A percentile compares a stretch with the other conserved stretches of the same genome.
Evolutionary conservation across 2,888 invertebrate species (phyloP).

Genomic region (Odiellus spinosus): DNA sequence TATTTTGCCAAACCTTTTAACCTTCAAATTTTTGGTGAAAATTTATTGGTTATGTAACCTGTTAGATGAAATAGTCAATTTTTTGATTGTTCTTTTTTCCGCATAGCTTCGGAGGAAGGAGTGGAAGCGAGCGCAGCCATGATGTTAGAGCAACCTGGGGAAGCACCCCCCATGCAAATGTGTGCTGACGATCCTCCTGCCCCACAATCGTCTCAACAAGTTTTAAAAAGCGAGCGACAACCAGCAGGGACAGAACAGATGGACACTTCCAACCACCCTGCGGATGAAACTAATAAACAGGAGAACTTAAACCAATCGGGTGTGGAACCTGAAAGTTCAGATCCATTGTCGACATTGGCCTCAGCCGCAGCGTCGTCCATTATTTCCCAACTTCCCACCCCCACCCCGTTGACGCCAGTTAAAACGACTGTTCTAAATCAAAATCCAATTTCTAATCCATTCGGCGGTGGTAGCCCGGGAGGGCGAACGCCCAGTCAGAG

Average conservation of each 20-base stretch:
- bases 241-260: too few species aligned
- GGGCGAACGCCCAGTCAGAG: constrained; percentile 1
- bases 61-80: too few species aligned
- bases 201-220: background rate
- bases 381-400: background rate
- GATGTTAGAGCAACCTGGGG: constrained; percentile 19
- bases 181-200: constrained; percentile 19
- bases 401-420: constrained; percentile 6
- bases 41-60: too few species aligned
- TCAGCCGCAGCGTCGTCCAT: constrained; percentile 48
- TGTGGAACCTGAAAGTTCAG: constrained; percentile 22
- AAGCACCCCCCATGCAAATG: constrained; percentile 21
- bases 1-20: too few species aligned
- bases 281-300: too few species aligned
- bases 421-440: constrained; percentile 1
- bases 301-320: too few species aligned
- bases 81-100: too few species aligned
- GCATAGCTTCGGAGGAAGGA: too few species aligned
- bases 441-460: constrained; percentile 9
- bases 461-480: background rate
- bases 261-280: too few species aligned
- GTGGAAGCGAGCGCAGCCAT: constrained; percentile 1
- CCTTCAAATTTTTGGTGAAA: too few species aligned
- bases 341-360: constrained; percentile 53
- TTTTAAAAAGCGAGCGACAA: too few species aligned